Conservation (phyloP, 2,888 invertebrate genomes). For the Xestia xanthographa region DNA sequence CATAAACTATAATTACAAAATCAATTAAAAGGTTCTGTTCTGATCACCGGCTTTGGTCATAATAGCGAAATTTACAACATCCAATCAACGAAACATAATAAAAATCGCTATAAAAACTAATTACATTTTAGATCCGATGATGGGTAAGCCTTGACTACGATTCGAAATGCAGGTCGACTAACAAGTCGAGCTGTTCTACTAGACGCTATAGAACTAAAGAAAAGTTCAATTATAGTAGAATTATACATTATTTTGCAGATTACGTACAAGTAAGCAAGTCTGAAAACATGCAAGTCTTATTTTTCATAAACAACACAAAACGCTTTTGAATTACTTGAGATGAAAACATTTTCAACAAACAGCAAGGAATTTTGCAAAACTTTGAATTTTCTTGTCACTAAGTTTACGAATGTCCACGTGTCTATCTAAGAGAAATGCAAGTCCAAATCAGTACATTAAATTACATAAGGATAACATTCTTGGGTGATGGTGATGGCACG, state of each 20-base stretch:
- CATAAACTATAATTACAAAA: slow-evolving; percentile 52
- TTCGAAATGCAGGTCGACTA: slow-evolving; percentile 58
- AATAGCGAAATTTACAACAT: slow-evolving; percentile 69
- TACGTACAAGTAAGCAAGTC: neutral
- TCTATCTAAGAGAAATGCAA: neutral
- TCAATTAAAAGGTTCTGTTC: slow-evolving; percentile 62
- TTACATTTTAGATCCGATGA: slow-evolving; percentile 62
- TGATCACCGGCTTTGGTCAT: slow-evolving; percentile 60
- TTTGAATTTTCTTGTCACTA: neutral
- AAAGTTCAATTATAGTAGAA: slow-evolving; percentile 16
- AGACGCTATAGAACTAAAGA: slow-evolving; percentile 14
- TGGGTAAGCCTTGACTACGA: slow-evolving; percentile 61
- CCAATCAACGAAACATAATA: slow-evolving; percentile 69
- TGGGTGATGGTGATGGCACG: slow-evolving; percentile 15
- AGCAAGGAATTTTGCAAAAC: neutral
- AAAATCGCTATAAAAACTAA: slow-evolving; percentile 70
- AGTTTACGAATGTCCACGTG: neutral
- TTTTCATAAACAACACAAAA: neutral
- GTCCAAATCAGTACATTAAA: slow-evolving; percentile 10
- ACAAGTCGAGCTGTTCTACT: slow-evolving; percentile 41
- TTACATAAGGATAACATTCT: slow-evolving; percentile 27
- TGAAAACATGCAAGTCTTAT: neutral
- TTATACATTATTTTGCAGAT: neutral
- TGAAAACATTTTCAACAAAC: neutral
- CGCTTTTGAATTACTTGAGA: neutral